These are phyloP conservation scores for Sinocyclocheilus rhinocerous DNA, from an alignment of 2,113 vertebrate species.

Conservation along the genomic window DNA sequence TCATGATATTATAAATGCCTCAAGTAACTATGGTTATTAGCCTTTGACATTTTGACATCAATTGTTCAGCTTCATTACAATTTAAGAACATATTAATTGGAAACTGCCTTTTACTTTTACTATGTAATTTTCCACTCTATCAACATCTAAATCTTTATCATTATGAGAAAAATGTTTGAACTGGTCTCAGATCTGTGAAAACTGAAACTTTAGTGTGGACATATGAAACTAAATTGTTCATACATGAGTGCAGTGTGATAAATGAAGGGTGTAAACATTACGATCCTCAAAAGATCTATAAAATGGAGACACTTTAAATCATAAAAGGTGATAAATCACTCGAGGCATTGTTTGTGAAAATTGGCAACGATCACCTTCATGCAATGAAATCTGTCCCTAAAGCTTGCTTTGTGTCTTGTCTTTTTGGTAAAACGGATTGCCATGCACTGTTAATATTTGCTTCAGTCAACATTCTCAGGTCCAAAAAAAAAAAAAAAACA, in stretches of 20 bases:
- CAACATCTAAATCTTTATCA: not conserved
- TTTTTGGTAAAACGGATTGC: constrained; percentile 40
- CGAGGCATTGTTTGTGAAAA: constrained; percentile 27
- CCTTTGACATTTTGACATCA: not conserved
- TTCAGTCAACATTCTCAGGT: constrained; percentile 19
- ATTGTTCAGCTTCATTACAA: not conserved
- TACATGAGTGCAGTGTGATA: not conserved
- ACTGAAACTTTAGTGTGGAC: constrained; percentile 1
- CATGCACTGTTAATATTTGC: constrained; percentile 24
- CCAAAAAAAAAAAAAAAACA: not conserved
- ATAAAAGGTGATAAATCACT: constrained; percentile 38
- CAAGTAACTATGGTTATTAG: not conserved
- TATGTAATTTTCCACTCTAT: not conserved
- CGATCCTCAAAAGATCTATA: not conserved
- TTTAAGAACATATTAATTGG: not conserved
- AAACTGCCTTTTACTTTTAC: not conserved
- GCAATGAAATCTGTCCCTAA: constrained; percentile 26
- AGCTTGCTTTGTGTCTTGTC: not conserved
- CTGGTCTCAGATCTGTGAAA: not conserved
- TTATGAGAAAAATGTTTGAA: not conserved
- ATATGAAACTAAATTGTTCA: not conserved
- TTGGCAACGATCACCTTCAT: constrained; percentile 37
- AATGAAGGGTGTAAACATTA: constrained; percentile 18
- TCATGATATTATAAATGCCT: not conserved
- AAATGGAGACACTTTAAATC: constrained; percentile 20